Evolutionary conservation across 92 coral and sea anemone genomes (phyloP), one percentile per base, ranked within the genome.

Genomic region (Palythoa grandis): DNA sequence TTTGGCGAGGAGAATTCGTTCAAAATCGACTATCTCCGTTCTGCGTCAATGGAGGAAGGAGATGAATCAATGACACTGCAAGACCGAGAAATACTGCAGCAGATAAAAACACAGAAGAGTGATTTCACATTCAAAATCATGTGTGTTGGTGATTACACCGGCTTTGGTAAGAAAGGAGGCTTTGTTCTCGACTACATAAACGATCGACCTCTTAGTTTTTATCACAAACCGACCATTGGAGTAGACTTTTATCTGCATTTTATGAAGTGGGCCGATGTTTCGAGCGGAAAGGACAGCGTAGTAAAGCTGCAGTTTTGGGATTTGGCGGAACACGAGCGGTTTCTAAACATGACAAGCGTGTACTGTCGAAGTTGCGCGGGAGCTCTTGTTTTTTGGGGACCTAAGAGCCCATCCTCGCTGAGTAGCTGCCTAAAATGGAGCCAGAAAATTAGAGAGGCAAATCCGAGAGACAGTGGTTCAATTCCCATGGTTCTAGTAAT

Each of bases 271-370:
- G 88, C 24, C 77, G 94, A 92, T 77, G 72, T 79, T 23, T 52
- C 76, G 14, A 90, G 86, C 75, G 90, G 88, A 52, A 88, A 86
- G 65, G 94, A 90, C 52, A 72, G 70, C 24, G 83, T 90, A 10
- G 98, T 94, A 52, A 94, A 94, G 68, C 91, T 94, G 38, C 98
- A 94, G 83, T 94, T 94, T 84, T 94, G 98, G 98, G 98, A 94
- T 86, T 93, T 94, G 19, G 98, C 98, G 66, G 98, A 94, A 66
- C 98, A 94, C 67, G 98, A 94, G 43, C 88, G 98, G 15, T 94
- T 94, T 90, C 90, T 94, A 20, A 94, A 94, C 72, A 94, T 94
- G 98, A 94, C 98, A 8, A 83, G 67, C 22, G 92, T 94, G 47
- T 94, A 92, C 52, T 94, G 98, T 79, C 93, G 95, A 50, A 94